Conservation (phyloP, 2,797 vertebrate genomes). For the Novumbra hubbsi region DNA sequence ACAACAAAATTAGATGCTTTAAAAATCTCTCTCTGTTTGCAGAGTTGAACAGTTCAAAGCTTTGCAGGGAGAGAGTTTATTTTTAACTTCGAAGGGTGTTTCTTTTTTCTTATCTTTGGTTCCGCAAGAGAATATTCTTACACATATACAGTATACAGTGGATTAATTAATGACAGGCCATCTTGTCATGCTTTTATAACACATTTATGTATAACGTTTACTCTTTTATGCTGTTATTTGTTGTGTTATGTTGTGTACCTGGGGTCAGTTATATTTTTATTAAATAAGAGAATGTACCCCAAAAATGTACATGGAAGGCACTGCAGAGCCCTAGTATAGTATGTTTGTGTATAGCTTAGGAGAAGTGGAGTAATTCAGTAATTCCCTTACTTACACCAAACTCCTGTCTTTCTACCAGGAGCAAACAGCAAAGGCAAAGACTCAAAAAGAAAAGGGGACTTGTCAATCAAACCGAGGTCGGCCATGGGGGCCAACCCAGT, state of each 20-base stretch:
- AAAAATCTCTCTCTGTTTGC: constrained; percentile 42
- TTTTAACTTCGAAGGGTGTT: constrained; percentile 44
- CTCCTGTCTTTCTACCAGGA: constrained; percentile 64
- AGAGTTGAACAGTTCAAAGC: constrained; percentile 46
- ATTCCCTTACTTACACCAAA: constrained; percentile 14
- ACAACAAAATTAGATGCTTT: constrained; percentile 58
- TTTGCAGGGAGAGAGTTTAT: constrained; percentile 39
- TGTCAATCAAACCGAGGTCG: constrained; percentile 76
- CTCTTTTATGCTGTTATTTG: neutral
- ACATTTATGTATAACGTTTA: neutral
- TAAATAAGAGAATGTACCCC: neutral
- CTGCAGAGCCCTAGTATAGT: neutral
- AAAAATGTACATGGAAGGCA: neutral
- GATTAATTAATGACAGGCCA: constrained; percentile 15
- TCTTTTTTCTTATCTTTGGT: constrained; percentile 18
- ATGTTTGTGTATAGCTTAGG: neutral
- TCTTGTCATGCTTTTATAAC: neutral
- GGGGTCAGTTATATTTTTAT: neutral
- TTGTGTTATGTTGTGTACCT: constrained; percentile 10
- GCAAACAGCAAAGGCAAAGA: constrained; percentile 77
- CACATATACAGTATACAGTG: neutral
- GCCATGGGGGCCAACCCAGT: constrained; percentile 66
- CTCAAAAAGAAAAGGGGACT: constrained; percentile 84
- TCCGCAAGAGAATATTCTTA: neutral
- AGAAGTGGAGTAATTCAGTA: neutral